phyloP scores from a whole-genome alignment of 2,888 invertebrate species.

The Oligia latruncula region DNA sequence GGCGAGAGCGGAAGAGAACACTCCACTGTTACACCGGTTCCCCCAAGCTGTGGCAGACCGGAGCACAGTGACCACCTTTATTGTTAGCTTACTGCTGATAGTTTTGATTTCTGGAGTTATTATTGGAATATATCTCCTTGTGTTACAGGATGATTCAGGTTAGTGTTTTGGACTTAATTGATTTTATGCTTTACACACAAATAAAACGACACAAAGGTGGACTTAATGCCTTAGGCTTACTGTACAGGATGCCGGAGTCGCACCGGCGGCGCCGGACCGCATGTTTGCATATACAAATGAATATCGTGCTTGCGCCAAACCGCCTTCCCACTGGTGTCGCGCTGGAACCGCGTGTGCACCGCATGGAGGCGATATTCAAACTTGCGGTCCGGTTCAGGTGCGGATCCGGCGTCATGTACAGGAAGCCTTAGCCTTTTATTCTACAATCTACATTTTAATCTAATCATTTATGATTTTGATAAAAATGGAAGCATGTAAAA shows the following conservation, averaged over 20 bases:
- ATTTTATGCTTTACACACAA: no score
- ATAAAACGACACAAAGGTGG: neutral
- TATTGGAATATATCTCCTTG: slow-evolving; percentile 83
- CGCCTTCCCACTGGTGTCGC: neutral
- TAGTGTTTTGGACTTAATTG: slow-evolving; percentile 46
- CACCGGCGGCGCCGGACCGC: neutral
- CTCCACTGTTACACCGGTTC: slow-evolving; percentile 77
- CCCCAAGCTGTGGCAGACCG: slow-evolving; percentile 60
- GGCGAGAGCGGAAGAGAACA: slow-evolving; percentile 69
- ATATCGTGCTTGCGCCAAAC: neutral
- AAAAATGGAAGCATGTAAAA: neutral
- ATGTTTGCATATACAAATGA: neutral
- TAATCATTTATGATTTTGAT: neutral
- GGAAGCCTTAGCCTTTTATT: neutral
- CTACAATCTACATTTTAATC: neutral
- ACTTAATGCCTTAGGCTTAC: neutral
- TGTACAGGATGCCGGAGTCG: neutral
- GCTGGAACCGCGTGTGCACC: neutral
- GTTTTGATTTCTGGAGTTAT: slow-evolving; percentile 78
- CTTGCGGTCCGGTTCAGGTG: neutral
- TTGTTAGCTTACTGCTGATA: slow-evolving; percentile 75
- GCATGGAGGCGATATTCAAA: neutral
- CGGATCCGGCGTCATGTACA: neutral
- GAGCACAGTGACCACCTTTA: slow-evolving; percentile 68
- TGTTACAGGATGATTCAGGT: slow-evolving; percentile 80